Evolutionary conservation across 2,888 invertebrate species (phyloP), one percentile per base, ranked within the genome.

Genomic region (Rotaria sp.): DNA sequence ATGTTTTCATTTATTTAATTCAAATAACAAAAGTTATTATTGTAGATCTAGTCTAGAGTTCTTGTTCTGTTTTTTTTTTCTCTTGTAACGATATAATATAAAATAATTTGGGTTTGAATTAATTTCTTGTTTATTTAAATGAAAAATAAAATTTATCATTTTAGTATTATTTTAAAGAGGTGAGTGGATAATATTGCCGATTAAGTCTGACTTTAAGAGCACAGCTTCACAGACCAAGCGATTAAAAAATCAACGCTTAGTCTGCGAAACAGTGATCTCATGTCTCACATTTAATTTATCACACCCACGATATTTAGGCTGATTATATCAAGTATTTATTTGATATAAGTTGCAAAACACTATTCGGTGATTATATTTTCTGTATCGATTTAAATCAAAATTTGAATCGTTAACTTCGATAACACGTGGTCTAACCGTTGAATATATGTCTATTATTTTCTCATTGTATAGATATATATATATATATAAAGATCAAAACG

Each of bases 1-100:
- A 67, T 38, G 35, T 67, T 1, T 67, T 67, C 67, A 18, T 67
- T 35, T 67, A 15, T 67, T 67, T 35, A 30, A 67, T 18, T 67
- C 7, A 30, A 67, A 35, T 67, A 15, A 67, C 67, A 21, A 30
- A 67, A 67, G 67, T 35, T 67, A 67, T 67, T 35, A 7, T 35
- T 67, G 67, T 67, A 67, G 67, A 67, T 35, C 35, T 67, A 67
- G 67, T 67, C 67, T 67, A 67, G 67, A 67, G 67, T 67, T 67
- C 67, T 21, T 57, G n/a, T 38, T 67, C 15, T 21, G 35, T 30
- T 67, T 38, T 67, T 35, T 21, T 67, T 5, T 67, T 67, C 18
- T 35, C 67, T 67, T 67, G 35, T 67, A 67, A 67, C 35, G 21
- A 67, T 67, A 67, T 35, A 35, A 59, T 30, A 59, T 59, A 59